Evolutionary conservation across 1,140 invertebrate genomes (phyloP).

Genomic region (Neotoxoptera formosana): DNA sequence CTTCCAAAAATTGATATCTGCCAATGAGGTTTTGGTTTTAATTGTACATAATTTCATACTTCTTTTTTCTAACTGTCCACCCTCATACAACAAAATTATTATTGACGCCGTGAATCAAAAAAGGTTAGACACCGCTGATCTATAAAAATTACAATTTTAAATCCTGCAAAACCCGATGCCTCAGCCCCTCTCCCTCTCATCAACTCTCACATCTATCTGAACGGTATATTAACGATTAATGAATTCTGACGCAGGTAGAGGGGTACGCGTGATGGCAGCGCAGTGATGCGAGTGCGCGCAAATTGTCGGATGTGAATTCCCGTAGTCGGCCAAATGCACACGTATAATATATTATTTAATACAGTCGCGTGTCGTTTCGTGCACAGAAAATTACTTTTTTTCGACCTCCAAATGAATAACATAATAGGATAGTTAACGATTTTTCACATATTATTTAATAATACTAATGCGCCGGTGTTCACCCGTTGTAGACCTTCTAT

Average conservation of each 20-base stretch:
- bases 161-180: too few relatives aligned
- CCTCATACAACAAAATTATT: too few relatives aligned
- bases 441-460: not conserved
- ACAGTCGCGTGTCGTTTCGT: not conserved
- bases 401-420: not conserved
- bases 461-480: not conserved
- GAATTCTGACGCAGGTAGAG: not conserved
- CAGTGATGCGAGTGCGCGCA: not conserved
- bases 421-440: not conserved
- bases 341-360: not conserved
- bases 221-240: not conserved
- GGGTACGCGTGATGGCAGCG: not conserved
- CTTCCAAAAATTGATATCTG: too few relatives aligned
- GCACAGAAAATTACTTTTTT: not conserved
- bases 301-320: not conserved
- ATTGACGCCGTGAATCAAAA: too few relatives aligned
- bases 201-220: not conserved
- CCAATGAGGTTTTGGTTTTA: too few relatives aligned
- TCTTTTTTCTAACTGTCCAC: too few relatives aligned
- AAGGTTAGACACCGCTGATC: too few relatives aligned
- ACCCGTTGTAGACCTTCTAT: not conserved
- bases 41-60: too few relatives aligned
- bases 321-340: not conserved
- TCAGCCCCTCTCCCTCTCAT: too few relatives aligned
- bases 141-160: too few relatives aligned